These are phyloP conservation scores for Muschampia plurimacula DNA, from an alignment of 2,888 invertebrate species.

Conservation along the genomic window DNA sequence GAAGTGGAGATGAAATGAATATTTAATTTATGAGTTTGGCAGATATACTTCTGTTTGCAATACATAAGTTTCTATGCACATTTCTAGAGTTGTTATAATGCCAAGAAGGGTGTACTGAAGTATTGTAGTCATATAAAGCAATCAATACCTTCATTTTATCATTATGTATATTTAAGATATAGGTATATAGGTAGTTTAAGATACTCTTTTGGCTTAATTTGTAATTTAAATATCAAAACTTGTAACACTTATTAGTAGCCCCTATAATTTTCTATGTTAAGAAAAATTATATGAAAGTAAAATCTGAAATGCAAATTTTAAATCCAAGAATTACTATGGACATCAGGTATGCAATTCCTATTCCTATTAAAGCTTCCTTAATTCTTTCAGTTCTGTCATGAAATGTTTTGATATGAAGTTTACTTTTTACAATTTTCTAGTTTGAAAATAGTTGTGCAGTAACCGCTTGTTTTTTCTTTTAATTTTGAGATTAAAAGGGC, in stretches of 20 bases:
- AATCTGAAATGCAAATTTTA: constrained; percentile 39
- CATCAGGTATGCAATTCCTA: constrained; percentile 38
- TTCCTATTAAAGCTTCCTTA: constrained; percentile 36
- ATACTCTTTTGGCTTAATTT: neutral
- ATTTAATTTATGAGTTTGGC: too few species aligned
- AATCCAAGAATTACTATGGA: constrained; percentile 41
- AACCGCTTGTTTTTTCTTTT: constrained; percentile 7
- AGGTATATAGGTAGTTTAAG: neutral
- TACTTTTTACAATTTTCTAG: constrained; percentile 10
- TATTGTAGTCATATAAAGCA: too few species aligned
- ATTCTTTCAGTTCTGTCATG: constrained; percentile 25
- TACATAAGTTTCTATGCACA: too few species aligned
- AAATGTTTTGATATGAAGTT: constrained; percentile 27
- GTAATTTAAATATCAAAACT: neutral
- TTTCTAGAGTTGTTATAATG: too few species aligned
- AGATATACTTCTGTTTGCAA: too few species aligned
- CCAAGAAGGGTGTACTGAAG: too few species aligned
- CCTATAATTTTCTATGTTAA: constrained; percentile 16
- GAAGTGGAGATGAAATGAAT: too few species aligned
- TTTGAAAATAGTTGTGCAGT: constrained; percentile 24
- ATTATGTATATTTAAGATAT: neutral
- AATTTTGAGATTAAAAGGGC: neutral
- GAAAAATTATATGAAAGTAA: constrained; percentile 30
- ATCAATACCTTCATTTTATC: too few species aligned
- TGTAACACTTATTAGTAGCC: neutral